Evolutionary conservation across 2,888 invertebrate genomes (phyloP), one percentile per base, ranked within the genome.

Genomic region (Lycophotia porphyrea): DNA sequence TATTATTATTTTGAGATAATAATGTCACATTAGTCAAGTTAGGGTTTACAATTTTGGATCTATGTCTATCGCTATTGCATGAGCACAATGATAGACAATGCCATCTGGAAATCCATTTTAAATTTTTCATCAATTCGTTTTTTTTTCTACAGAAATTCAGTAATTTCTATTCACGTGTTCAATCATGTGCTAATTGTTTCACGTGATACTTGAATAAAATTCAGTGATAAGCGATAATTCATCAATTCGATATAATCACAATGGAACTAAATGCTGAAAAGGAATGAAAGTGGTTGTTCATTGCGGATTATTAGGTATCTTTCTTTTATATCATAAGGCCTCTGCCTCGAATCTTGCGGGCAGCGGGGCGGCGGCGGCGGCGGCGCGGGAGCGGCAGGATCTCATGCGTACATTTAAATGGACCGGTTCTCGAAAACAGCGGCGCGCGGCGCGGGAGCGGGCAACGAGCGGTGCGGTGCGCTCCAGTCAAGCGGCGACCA

Each of bases 201-300:
- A 75, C 58, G 73, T 24, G 49, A 58, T 31, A 71, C 58, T 27
- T 34, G 15, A 34, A 60, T 34, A 5, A 69, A 69, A 68, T 68
- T 34, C 15, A 58, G 7, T 36, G 82, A 81, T 81, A 73, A 44
- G 8, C 13, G 1, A 1, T 78, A 39, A 72, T 79, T 55, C 11
- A 21, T 9, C 15, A 67, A 77, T 73, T 73, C 39, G 70, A 82
- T 77, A 39, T 49, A 67, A 81, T 81, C 47, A 42, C 8, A 27
- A 49, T 67, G 24, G 21, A 65, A 67, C 42, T 36, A 18, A n/a
- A n/a, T 55, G 15, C 39, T 67, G 55, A 63, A 39, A 60, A 1
- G 3, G 15, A 74, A 55, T 68, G 15, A 47, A 76, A 69, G 21
- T 66, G 31, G 47, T 65, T 65, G 55, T 61, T 7, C 13, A n/a